These are phyloP conservation scores for Papilio helenus DNA, from an alignment of 1,140 invertebrate genomes.

Conservation along the genomic window DNA sequence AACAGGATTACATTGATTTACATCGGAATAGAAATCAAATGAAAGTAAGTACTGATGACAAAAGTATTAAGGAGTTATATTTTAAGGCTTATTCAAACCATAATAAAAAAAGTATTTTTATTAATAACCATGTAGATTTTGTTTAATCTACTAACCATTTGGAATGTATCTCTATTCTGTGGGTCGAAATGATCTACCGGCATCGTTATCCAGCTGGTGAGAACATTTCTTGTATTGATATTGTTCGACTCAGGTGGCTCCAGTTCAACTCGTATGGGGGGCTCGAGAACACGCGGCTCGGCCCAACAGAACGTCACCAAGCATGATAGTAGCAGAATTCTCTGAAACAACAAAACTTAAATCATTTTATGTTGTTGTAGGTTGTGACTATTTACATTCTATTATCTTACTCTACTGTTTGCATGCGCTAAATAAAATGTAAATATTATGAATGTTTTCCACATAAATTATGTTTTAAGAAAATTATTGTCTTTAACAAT, in stretches of 20 bases:
- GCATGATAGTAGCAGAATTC: conserved; percentile 45
- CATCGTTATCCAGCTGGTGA: conserved; percentile 83
- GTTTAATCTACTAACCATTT: conserved; percentile 83
- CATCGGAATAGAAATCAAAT: too few species aligned
- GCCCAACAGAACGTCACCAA: conserved; percentile 47
- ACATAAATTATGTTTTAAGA: neutral
- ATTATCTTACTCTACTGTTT: neutral
- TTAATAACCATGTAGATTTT: too few species aligned
- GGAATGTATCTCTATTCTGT: conserved; percentile 85
- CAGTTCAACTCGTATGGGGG: conserved; percentile 61
- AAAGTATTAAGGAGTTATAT: too few species aligned
- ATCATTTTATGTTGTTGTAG: neutral
- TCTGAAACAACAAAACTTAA: conserved; percentile 50
- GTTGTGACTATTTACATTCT: neutral
- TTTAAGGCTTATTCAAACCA: too few species aligned
- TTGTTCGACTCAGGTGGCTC: conserved; percentile 51
- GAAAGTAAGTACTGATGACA: too few species aligned
- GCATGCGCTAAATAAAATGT: neutral
- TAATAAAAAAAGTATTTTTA: too few species aligned
- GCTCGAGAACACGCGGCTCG: conserved; percentile 49
- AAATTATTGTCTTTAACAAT: neutral
- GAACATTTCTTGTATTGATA: conserved; percentile 46
- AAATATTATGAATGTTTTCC: neutral
- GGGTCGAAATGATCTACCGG: conserved; percentile 89
- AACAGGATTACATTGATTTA: too few species aligned